These are phyloP conservation scores for Phthorimaea operculella DNA, from an alignment of 1,140 invertebrate genomes.

Conservation along the genomic window DNA sequence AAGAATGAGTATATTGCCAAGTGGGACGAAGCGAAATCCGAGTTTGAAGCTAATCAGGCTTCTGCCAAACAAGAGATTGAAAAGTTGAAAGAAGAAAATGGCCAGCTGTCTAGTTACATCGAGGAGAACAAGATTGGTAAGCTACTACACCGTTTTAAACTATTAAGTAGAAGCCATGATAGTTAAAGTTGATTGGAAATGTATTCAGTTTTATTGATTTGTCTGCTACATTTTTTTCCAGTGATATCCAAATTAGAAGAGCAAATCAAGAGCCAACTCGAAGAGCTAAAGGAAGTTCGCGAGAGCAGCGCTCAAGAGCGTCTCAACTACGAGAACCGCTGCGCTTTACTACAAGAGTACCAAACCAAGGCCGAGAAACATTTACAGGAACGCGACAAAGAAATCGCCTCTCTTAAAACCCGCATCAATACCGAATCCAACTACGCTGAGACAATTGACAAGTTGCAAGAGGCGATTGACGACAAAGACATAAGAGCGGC, in stretches of 20 bases:
- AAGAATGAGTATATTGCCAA: conserved; percentile 14
- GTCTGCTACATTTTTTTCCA: not conserved
- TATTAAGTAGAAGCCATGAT: too few relatives aligned
- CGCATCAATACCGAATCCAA: not conserved
- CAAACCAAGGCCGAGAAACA: conserved; percentile 29
- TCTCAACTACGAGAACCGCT: conserved; percentile 29
- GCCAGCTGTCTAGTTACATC: conserved; percentile 16
- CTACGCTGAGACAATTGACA: not conserved
- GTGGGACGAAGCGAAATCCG: conserved; percentile 7
- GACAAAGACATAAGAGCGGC: conserved; percentile 25
- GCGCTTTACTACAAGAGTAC: conserved; percentile 29
- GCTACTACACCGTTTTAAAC: not conserved
- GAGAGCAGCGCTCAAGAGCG: conserved; percentile 20
- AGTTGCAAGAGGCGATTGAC: conserved; percentile 13
- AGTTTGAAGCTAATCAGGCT: conserved; percentile 12
- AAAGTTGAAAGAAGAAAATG: conserved; percentile 24
- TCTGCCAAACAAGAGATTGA: conserved; percentile 8
- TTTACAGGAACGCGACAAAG: conserved; percentile 28
- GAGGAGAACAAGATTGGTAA: conserved; percentile 36
- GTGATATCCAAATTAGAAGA: not conserved
- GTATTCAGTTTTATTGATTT: too few relatives aligned
- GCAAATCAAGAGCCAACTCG: not conserved
- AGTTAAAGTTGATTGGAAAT: too few relatives aligned
- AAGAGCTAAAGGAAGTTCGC: not conserved
- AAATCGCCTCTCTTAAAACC: conserved; percentile 21